Evolutionary conservation across 2,888 invertebrate genomes (phyloP), one percentile per base, ranked within the genome.

Genomic region (Meteorus cinctellus): DNA sequence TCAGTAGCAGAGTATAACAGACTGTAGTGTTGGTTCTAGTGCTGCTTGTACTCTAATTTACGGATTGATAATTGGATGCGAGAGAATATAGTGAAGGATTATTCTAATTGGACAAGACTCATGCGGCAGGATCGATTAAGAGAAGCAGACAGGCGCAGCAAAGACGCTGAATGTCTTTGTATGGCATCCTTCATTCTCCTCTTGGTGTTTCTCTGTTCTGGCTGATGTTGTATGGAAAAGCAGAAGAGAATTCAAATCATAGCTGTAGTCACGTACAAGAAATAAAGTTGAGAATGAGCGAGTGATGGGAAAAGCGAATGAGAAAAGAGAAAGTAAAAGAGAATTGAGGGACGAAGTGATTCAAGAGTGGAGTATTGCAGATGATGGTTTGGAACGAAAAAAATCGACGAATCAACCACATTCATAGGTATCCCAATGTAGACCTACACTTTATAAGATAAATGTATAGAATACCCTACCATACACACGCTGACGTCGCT

Each of bases 31-130:
- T 41, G 41, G 41, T 41, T 36, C 65, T 65, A 36, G n/a, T 36
- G 19, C 65, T 41, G 41, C 2, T 36, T 55, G 16, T 29, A 19
- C 31, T 55, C 69, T 69, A 69, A 69, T 69, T 69, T 69, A 51
- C 24, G 55, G 55, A 51, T 55, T 51, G 69, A 69, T 69, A 69
- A 69, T 69, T 69, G 69, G 74, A 36, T 62, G 51, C 65, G 51
- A 36, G 63, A 10, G 69, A 69, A 75, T 75, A 36, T 63, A 51
- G 70, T 24, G 55, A 55, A 65, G 63, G 69, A 75, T 75, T 70
- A 75, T 75, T 75, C 74, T 75, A 75, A 75, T 75, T 69, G 74
- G 63, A 70, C 36, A 24, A 65, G 69, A 75, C 74, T 70, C 36
- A 41, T 71, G 70, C 16, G 51, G 71, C 59, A 66, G 31, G 65